Evolutionary conservation across 1,140 invertebrate genomes (phyloP), one percentile per base, ranked within the genome.

Genomic region (Pseudomyrmex cubaensis): DNA sequence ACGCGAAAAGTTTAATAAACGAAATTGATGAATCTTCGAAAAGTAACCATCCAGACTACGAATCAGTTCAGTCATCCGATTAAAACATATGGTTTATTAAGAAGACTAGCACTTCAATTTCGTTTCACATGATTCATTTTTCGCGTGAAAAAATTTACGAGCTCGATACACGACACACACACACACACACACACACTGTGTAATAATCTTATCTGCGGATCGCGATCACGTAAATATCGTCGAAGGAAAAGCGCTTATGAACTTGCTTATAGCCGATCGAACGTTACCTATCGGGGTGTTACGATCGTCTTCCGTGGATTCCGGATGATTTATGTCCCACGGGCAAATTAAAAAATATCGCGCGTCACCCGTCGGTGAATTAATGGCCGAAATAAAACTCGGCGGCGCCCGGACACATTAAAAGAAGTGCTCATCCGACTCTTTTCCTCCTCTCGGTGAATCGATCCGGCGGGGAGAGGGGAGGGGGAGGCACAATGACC

Each of bases 311-410:
- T 35, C 12, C 10, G n/a, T 25, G 73, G 46, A 62, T 75, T 22
- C 57, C 17, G 57, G 1, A 56, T 77, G 50, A 67, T 77, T 78
- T 69, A 78, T 50, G 35, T 15, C 10, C 5, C 44, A 8, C 20
- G 57, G 20, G 35, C 5, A 25, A 78, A 56, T 77, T 77, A 76
- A 70, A 35, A 78, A 59, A 78, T 78, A 57, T 78, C 48, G 70
- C 5, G 20, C 48, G 44, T n/a, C 35, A 35, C 35, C 5, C 52
- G 35, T 8, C 35, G 17, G 7, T 20, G 54, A n/a, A 57, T 78
- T 78, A 48, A 57, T 57, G 44, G 44, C 13, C n/a, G 52, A 57
- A 48, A 22, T 78, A 70, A 78, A 78, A 78, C 70, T 57, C 25
- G 35, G 25, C 20, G 48, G 64, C 44, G 67, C 12, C 2, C 12